phyloP scores from a whole-genome alignment of 2,797 vertebrate genomes.

The Cossypha heuglini region DNA sequence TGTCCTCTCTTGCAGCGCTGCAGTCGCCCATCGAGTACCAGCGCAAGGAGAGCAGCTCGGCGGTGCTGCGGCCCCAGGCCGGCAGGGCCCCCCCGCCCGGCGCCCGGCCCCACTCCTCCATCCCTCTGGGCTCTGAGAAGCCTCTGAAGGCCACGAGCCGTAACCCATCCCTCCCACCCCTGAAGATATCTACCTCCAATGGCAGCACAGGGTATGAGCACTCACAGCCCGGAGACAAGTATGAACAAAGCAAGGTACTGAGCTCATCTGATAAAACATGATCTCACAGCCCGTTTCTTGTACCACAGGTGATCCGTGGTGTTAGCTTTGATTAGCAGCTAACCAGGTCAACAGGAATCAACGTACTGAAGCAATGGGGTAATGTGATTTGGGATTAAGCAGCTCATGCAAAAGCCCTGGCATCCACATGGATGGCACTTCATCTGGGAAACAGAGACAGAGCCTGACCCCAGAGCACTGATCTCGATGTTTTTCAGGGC shows the following conservation, averaged over 20 bases:
- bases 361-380: neutral
- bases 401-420: neutral
- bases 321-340: neutral
- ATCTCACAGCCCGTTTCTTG: neutral
- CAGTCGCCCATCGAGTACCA: constrained; percentile 97
- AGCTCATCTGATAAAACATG: constrained; percentile 15
- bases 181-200: constrained; percentile 93
- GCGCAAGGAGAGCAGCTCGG: constrained; percentile 85
- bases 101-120: constrained; percentile 79
- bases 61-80: constrained; percentile 84
- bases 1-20: constrained; percentile 80
- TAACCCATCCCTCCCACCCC: constrained; percentile 78
- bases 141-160: constrained; percentile 78
- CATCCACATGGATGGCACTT: neutral
- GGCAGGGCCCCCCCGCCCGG: constrained; percentile 78
- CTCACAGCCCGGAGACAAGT: constrained; percentile 79
- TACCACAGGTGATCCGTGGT: neutral
- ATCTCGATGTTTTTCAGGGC: neutral
- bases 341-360: neutral
- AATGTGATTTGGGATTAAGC: neutral
- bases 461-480: neutral
- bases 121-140: constrained; percentile 84
- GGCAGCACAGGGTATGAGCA: constrained; percentile 86
- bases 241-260: constrained; percentile 84
- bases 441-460: neutral